Base-by-base conservation (phyloP, 1,140 invertebrate genomes). In the Drosophila tsacasi region DNA sequence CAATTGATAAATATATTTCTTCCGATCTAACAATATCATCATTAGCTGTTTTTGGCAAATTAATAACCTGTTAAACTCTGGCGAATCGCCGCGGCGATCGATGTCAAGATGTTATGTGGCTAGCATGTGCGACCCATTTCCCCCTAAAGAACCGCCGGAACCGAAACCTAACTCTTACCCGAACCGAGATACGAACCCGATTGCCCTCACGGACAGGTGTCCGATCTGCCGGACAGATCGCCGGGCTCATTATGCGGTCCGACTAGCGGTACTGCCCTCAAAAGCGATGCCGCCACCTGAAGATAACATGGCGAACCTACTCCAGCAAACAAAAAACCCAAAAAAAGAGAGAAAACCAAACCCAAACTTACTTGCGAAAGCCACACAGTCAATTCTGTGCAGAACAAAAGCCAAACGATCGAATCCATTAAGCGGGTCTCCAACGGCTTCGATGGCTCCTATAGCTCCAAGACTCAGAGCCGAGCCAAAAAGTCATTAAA, bases 401-500 rank as follows among this genome's bases (percentile, higher is more conserved):
- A 81, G 85, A 89, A 89, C 85, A 89, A 89, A 89, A 84, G 77
- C 62, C 72, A 79, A 65, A 30, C 59, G 52, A 78, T 79, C 67
- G 74, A 80, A 89, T 77, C 84, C 85, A 89, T 89, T 89, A 90
- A 77, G 64, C 64, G 74, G 55, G 71, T 54, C 71, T 54, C 52
- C 30, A 54, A 19, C 52, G 19, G 35, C 54, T 57, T 35, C 35
- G 10, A 25, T 23, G 10, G 35, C 54, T 57, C 35, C 60, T 25
- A 25, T 12, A 12, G 35, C 54, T 57, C 54, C 60, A 52, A 77
- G 42, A 78, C 62, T 64, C 65, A 52, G 10, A 54, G 67, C 50
- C 57, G 54, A 52, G 81, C 58, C 71, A 81, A 83, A 39, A 89
- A 90, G 85, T 90, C 85, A 90, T 89, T 90, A 89, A 89, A 90